Percentiles rank a stretch among this genome's conserved stretches.
Evolutionary conservation across 2,797 vertebrate species (phyloP).

Genomic region (Rhinoraja longicauda): DNA sequence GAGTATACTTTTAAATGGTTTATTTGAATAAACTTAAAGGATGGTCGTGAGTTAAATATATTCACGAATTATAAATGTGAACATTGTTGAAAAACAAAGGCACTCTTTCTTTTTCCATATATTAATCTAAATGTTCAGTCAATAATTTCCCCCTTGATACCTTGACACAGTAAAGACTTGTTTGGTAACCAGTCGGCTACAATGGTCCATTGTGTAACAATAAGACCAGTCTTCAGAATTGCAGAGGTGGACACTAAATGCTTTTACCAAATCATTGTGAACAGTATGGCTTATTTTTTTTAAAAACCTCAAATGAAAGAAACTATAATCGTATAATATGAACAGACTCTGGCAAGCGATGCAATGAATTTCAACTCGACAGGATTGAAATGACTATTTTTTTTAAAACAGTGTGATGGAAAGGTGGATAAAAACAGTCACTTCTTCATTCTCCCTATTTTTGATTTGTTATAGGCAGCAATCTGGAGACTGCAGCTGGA

Average conservation of each 20-base stretch:
- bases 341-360: background rate
- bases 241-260: constrained; percentile 17
- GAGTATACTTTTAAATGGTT: background rate
- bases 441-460: background rate
- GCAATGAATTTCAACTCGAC: background rate
- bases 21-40: constrained; percentile 28
- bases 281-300: background rate
- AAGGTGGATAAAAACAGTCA: background rate
- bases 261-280: background rate
- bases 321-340: background rate
- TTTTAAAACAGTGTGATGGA: background rate
- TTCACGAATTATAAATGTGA: constrained; percentile 33
- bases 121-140: constrained; percentile 25
- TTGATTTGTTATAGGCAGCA: background rate
- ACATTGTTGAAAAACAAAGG: constrained; percentile 19
- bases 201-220: constrained; percentile 33
- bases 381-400: background rate
- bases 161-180: constrained; percentile 35
- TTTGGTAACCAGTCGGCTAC: constrained; percentile 27
- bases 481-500: background rate
- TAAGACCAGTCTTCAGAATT: constrained; percentile 3
- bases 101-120: constrained; percentile 23
- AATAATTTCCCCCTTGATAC: constrained; percentile 33
- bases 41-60: constrained; percentile 4
- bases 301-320: background rate